A percentile compares a stretch with the other conserved stretches of the same genome.
phyloP scores from a whole-genome alignment of 2,113 vertebrate species.

The Scytalopus superciliaris region DNA sequence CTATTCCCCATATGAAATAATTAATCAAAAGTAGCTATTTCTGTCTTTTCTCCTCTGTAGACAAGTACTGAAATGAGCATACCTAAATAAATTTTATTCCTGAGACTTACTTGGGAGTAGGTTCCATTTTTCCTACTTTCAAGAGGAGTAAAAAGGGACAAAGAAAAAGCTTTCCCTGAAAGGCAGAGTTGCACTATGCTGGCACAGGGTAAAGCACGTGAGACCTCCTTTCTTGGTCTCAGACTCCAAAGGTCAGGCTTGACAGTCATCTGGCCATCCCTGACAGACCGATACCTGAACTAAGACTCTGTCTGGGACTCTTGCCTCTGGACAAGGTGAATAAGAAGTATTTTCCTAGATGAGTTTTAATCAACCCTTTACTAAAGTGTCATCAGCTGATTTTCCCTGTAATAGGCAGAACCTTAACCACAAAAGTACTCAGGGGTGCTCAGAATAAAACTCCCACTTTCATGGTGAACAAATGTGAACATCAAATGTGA shows the following conservation, averaged over 20 bases:
- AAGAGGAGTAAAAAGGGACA: not conserved
- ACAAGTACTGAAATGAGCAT: not conserved
- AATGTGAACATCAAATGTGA: not conserved
- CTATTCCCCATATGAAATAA: not conserved
- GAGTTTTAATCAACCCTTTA: constrained; percentile 7
- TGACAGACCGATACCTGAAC: not conserved
- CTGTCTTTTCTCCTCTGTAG: not conserved
- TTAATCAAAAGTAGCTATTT: not conserved
- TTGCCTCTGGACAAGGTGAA: not conserved
- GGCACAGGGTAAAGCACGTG: not conserved
- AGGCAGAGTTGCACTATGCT: not conserved
- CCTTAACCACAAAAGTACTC: not conserved
- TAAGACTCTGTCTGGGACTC: not conserved
- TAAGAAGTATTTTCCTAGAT: not conserved
- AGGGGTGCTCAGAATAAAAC: not conserved
- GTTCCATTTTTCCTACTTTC: not conserved
- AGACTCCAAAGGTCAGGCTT: not conserved
- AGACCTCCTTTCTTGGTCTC: not conserved
- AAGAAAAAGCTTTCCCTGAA: not conserved
- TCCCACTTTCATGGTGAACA: not conserved
- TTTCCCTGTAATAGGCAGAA: not conserved
- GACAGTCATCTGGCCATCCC: not conserved
- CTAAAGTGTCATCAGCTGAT: not conserved
- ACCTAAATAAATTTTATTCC: not conserved
- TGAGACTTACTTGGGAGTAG: not conserved